Base-by-base conservation (phyloP, 1,140 invertebrate genomes). In the Drosophila simulans region DNA sequence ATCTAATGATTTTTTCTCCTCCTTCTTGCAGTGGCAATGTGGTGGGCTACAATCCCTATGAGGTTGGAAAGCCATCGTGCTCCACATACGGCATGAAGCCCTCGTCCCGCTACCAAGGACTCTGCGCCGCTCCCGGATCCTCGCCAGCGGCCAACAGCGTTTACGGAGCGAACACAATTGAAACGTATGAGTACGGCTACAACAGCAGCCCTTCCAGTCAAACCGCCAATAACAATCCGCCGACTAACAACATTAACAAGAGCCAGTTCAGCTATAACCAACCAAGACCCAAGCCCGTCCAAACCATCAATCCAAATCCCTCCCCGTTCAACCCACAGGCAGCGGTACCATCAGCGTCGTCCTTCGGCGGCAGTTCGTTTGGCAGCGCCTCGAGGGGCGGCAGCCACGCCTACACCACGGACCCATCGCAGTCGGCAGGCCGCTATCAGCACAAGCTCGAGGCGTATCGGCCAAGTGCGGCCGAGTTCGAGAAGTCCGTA, bases 41-140 rank as follows among this genome's bases (percentile, higher is more conserved):
- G 37, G 93, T 96, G 52, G 96, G 96, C 51, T 94, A 94, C 70
- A 94, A 94, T 59, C 96, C 96, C 10, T 97, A 97, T 92, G 94
- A 95, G 91, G 94, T 94, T 60, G 96, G 96, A 40, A 94, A 94
- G 85, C 95, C 96, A 17, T 94, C 95, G 43, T 97, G 96, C 93
- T 94, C 93, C 58, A 93, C 92, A 48, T 95, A 94, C 80, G 95
- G 95, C 75, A 94, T 96, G 77, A 93, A 93, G 17, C 94, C 95
- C 58, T 97, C 96, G 4, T 93, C 93, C 68, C 95, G 94, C 93
- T 97, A 96, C 90, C 94, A 95, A 54, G 96, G 96, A 49, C 93
- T 97, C 34, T 97, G 96, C 92, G 72, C 81, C 37, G 84, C 88
- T 27, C 82, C 90, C 0, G 79, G 76, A 45, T 69, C 82, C 5